phyloP scores from a whole-genome alignment of 2,113 vertebrate species.

The Amblyopsis rosae region DNA sequence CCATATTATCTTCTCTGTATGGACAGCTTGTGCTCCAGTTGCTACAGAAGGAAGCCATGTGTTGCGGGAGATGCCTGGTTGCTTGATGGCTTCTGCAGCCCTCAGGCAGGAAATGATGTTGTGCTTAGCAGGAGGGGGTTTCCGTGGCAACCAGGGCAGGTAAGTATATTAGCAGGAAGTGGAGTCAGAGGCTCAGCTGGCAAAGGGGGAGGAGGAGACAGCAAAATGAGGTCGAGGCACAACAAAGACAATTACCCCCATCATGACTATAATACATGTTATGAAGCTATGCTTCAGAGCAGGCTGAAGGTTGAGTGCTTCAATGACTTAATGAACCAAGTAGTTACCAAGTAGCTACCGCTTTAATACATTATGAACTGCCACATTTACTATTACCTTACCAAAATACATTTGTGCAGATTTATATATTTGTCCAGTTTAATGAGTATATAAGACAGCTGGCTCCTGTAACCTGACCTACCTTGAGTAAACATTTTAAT shows the following conservation, averaged over 20 bases:
- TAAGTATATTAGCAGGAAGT: constrained; percentile 72
- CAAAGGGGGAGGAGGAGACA: constrained; percentile 26
- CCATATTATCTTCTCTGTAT: not conserved
- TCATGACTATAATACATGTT: constrained; percentile 34
- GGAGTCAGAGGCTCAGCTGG: constrained; percentile 48
- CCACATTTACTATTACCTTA: no score
- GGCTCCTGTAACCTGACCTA: constrained; percentile 17
- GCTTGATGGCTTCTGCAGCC: constrained; percentile 28
- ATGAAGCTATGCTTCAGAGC: constrained; percentile 28
- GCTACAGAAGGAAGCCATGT: constrained; percentile 40
- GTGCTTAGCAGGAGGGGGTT: constrained; percentile 51
- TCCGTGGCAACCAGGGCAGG: constrained; percentile 71
- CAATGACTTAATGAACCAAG: not conserved
- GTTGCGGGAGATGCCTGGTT: constrained; percentile 5
- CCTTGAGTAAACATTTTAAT: constrained; percentile 33
- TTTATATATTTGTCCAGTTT: constrained; percentile 20
- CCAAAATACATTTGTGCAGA: constrained; percentile 12
- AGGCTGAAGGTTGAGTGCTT: constrained; percentile 34
- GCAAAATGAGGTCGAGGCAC: constrained; percentile 51
- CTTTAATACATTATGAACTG: no score
- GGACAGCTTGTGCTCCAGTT: not conserved
- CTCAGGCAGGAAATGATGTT: constrained; percentile 64
- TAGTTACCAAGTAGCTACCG: no score
- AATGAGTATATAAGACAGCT: constrained; percentile 39
- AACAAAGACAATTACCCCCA: constrained; percentile 24